A percentile compares a stretch with the other conserved stretches of the same genome.
Evolutionary conservation across 1,140 invertebrate genomes (phyloP).

Genomic region (Daktulosphaira vitifoliae): DNA sequence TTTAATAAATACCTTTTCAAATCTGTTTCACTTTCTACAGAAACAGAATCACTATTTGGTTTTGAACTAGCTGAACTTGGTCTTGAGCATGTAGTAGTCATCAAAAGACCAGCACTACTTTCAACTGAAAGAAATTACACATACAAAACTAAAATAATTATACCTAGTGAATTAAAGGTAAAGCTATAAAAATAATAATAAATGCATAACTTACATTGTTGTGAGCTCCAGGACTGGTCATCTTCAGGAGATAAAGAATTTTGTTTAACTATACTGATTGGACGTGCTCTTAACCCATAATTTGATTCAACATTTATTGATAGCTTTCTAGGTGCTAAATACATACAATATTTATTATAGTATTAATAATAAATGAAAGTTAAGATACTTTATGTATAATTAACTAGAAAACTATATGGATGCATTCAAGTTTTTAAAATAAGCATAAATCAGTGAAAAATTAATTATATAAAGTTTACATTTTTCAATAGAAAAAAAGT

Average conservation of each 20-base stretch:
- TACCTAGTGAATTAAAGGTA: too few relatives aligned
- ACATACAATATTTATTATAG: too few relatives aligned
- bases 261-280: slow-evolving; percentile 24
- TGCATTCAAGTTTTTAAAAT: too few relatives aligned
- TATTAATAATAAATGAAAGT: too few relatives aligned
- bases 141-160: too few relatives aligned
- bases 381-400: too few relatives aligned
- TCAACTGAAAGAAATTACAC: slow-evolving; percentile 49
- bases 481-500: too few relatives aligned
- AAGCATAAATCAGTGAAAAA: too few relatives aligned
- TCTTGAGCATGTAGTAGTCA: slow-evolving; percentile 42
- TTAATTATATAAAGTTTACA: too few relatives aligned
- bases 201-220: slow-evolving; percentile 18
- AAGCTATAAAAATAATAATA: too few relatives aligned
- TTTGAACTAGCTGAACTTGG: slow-evolving; percentile 26
- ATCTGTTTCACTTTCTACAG: slow-evolving; percentile 25
- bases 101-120: slow-evolving; percentile 54
- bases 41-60: slow-evolving; percentile 27
- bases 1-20: slow-evolving; percentile 29
- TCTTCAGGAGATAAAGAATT: slow-evolving; percentile 25
- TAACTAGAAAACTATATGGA: too few relatives aligned
- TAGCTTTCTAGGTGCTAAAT: slow-evolving; percentile 22
- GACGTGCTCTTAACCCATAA: slow-evolving; percentile 16
- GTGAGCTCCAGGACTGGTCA: slow-evolving; percentile 27
- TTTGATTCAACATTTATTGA: slow-evolving; percentile 29